Evolutionary conservation across 2,113 vertebrate genomes (phyloP), one percentile per base, ranked within the genome.

Genomic region (Tenebrosternarchus preto): DNA sequence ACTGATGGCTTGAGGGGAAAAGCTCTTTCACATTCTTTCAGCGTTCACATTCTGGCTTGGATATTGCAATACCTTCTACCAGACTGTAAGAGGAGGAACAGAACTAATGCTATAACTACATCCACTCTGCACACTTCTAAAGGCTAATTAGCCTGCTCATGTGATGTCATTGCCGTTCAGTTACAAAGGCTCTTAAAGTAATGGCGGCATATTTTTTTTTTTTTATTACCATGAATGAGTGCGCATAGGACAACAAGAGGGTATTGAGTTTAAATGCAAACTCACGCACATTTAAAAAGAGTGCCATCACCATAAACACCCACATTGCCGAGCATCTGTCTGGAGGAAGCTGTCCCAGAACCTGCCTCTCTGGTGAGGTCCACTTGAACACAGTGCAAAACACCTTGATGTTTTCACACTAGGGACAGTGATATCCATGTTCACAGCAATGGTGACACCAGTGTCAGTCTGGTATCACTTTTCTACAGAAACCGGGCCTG

Each of bases 311-410:
- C 63, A 33, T 3, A 5, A 33, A 66, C 17, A 24, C 43, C 43
- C 43, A 50, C 43, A 2, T 20, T 68, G 31, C 17, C 31, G 8
- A 68, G 33, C 3, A 12, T 20, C 31, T 68, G 33, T 4, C 31
- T 22, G 33, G 33, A 68, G 25, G 64, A 66, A 33, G 29, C 27
- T 4, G n/a, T 19, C 12, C 31, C 17, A 11, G 8, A 68, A n/a
- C 36, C 31, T 22, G 31, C 31, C 64, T 39, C 33, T 33, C 64
- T 22, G 2, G 7, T 68, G 64, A 3, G 64, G 36, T 9, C 9
- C 64, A 39, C 64, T 22, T 39, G 64, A 68, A 36, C 64, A 39
- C n/a, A 22, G 31, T 39, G n/a, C 64, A 68, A 69, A 53, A 70
- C 76, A 59, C 66, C 55, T 43, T 39, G 9, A 2, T 68, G 64